These are phyloP conservation scores for Drosophila parvula DNA, from an alignment of 1,140 invertebrate genomes.

Conservation along the genomic window DNA sequence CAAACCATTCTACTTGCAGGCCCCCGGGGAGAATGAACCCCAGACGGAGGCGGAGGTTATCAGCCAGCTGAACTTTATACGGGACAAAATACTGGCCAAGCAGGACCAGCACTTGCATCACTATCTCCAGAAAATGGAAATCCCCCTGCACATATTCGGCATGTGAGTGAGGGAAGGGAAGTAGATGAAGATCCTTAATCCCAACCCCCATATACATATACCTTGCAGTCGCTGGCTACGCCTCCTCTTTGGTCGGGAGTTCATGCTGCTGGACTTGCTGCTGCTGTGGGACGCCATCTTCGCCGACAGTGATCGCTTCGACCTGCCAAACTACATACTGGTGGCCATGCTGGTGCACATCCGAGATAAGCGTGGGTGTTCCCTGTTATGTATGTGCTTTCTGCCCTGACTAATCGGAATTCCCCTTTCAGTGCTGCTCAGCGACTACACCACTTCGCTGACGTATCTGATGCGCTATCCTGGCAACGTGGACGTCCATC, in stretches of 20 bases:
- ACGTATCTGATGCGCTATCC: slow-evolving; percentile 89
- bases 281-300: slow-evolving; percentile 93
- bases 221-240: slow-evolving; percentile 90
- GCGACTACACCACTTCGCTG: slow-evolving; percentile 88
- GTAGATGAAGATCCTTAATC: neutral
- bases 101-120: slow-evolving; percentile 88
- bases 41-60: slow-evolving; percentile 87
- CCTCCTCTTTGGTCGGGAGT: slow-evolving; percentile 92
- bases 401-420: neutral
- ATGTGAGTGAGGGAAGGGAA: slow-evolving; percentile 86
- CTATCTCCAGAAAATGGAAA: slow-evolving; percentile 89
- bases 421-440: slow-evolving; percentile 85
- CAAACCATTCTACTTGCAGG: slow-evolving; percentile 37
- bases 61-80: slow-evolving; percentile 88
- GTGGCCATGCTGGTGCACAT: slow-evolving; percentile 91
- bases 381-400: neutral
- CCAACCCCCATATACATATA: neutral
- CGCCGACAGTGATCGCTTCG: slow-evolving; percentile 88
- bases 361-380: slow-evolving; percentile 87
- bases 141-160: slow-evolving; percentile 91
- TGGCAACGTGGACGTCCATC: slow-evolving; percentile 86
- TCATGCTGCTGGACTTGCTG: slow-evolving; percentile 89
- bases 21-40: slow-evolving; percentile 36
- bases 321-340: slow-evolving; percentile 90
- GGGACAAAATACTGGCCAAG: slow-evolving; percentile 88